phyloP scores from a whole-genome alignment of 2,797 vertebrate genomes.

The Schizopygopsis pylzovi region DNA sequence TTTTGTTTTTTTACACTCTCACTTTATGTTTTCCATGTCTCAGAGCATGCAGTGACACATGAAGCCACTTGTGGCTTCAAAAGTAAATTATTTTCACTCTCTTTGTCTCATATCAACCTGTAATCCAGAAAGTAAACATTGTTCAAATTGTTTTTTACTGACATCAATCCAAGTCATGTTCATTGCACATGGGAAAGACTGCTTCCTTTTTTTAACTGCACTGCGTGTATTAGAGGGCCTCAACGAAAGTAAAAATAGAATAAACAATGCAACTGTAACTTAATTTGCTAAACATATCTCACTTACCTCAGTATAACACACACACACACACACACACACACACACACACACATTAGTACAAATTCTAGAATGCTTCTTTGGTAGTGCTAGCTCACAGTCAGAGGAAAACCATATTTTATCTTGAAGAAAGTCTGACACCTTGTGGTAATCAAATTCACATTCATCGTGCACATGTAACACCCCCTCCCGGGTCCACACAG shows the following conservation, averaged over 20 bases:
- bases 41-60: not conserved
- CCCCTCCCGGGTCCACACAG: no score
- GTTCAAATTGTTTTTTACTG: slow-evolving; percentile 43
- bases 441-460: slow-evolving; percentile 60
- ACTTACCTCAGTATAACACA: not conserved
- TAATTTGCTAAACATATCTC: slow-evolving; percentile 2
- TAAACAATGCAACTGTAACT: not conserved
- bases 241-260: not conserved
- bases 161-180: slow-evolving; percentile 61
- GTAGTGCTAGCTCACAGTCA: not conserved
- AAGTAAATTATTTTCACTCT: slow-evolving; percentile 15
- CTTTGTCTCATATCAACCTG: slow-evolving; percentile 3
- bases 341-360: not conserved
- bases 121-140: slow-evolving; percentile 42
- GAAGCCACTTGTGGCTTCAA: slow-evolving; percentile 25
- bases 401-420: not conserved
- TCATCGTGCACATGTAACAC: not conserved
- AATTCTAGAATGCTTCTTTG: not conserved
- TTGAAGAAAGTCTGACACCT: slow-evolving; percentile 69
- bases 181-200: slow-evolving; percentile 52
- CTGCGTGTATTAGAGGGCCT: slow-evolving; percentile 40
- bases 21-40: not conserved
- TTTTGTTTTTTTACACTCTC: not conserved
- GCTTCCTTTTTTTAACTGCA: slow-evolving; percentile 70
- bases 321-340: no score